Evolutionary conservation across 2,797 vertebrate genomes (phyloP), one percentile per base, ranked within the genome.

Genomic region (Pantherophis vulpinus): DNA sequence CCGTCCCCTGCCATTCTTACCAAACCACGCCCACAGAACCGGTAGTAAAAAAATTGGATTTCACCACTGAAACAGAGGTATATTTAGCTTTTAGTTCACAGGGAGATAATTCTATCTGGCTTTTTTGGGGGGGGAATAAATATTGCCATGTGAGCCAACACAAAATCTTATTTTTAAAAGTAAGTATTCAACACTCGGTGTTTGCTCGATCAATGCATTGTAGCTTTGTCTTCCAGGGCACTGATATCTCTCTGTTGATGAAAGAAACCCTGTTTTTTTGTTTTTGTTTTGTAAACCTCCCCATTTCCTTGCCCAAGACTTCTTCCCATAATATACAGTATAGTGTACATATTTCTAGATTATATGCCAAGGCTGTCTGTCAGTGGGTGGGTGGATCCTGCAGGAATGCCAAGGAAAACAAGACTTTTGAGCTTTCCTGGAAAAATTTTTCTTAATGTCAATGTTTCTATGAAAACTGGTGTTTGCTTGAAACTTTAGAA

Each of bases 11-110:
- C 6, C 47, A 51, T 51, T 6, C 47, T 6, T 6, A 51, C 7
- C 47, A 51, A 51, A 7, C 47, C 47, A 51, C 47, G 1, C 47
- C 47, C 47, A 51, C 6, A 51, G 47, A 51, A 51, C 47, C 6
- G 1, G 47, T 51, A 51, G 47, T 51, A 8, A 51, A 51, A 51
- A 51, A 51, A 51, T 51, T 51, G 47, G 47, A 51, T 51, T 51
- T 51, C 47, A 51, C 47, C 47, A 51, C 47, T 8, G 47, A 51
- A 51, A 51, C 47, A 1, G 47, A 0, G 47, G 47, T 51, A 94
- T 96, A 87, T 96, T 97, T 97, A 96, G 94, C 37, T 3, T 97
- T 95, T 96, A 96, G 95, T 94, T 59, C 93, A 59, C 90, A 4
- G 0, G 0, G 4, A 70, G 92, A 95, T 96, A 95, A 96, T 95